Evolutionary conservation across 2,113 vertebrate species (phyloP).

Genomic region (Callaeas wilsoni): DNA sequence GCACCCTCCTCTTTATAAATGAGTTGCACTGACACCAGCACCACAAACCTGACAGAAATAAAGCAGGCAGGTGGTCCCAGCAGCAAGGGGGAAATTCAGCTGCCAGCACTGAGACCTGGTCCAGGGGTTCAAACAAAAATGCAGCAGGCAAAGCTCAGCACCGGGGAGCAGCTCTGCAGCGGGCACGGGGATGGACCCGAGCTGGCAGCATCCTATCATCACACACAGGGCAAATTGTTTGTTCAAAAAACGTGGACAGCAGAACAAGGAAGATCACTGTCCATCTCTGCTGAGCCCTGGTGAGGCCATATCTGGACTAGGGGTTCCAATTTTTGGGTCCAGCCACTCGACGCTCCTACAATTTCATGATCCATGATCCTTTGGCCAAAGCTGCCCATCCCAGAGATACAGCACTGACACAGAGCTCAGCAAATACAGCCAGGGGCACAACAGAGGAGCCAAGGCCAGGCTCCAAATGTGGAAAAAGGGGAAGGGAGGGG

Average conservation of each 20-base stretch:
- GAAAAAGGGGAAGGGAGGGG: not conserved
- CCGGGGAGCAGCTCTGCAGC: not conserved
- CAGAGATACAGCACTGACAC: fast-evolving
- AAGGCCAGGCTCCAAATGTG: not conserved
- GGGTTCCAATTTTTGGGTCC: not conserved
- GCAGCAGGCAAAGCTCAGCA: not conserved
- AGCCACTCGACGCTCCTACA: not conserved
- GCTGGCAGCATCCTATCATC: not conserved
- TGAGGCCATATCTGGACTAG: not conserved
- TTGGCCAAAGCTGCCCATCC: not conserved
- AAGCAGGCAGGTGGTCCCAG: not conserved
- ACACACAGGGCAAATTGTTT: not conserved
- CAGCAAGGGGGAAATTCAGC: not conserved
- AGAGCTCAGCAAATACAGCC: not conserved
- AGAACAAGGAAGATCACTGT: not conserved
- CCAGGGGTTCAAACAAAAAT: fast-evolving
- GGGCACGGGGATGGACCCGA: fast-evolving
- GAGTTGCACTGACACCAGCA: not conserved
- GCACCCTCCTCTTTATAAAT: not conserved
- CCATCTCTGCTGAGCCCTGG: not conserved
- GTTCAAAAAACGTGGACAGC: fast-evolving
- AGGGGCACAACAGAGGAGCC: not conserved
- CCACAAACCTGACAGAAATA: not conserved
- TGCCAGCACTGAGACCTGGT: fast-evolving
- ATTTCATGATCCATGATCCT: fast-evolving